These are phyloP conservation scores for Parotocinclus haroldoi DNA, from an alignment of 2,797 vertebrate species.

Conservation along the genomic window DNA sequence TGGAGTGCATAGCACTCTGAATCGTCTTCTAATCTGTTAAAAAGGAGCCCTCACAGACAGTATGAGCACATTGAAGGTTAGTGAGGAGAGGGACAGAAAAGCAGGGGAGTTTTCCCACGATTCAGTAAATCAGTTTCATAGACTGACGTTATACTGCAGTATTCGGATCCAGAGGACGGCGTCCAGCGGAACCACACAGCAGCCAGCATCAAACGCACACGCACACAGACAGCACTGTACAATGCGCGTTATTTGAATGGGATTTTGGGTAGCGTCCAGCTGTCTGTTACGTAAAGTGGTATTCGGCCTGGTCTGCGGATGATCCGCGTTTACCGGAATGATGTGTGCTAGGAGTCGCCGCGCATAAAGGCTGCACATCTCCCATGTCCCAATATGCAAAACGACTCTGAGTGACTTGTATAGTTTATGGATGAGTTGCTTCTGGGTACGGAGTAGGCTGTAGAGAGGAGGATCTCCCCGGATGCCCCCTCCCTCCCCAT, in stretches of 20 bases:
- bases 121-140: slow-evolving; percentile 3
- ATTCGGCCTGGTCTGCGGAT: background rate
- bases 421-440: too few relatives aligned
- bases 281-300: too few relatives aligned
- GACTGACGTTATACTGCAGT: slow-evolving; percentile 73
- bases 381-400: background rate
- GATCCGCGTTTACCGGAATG: slow-evolving; percentile 21
- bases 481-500: slow-evolving; percentile 1
- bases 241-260: too few relatives aligned
- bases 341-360: slow-evolving; percentile 1
- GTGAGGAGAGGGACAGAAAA: background rate
- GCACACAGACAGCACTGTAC: too few relatives aligned
- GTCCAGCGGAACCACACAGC: slow-evolving; percentile 38
- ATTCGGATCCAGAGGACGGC: slow-evolving; percentile 69
- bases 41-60: background rate
- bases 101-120: background rate
- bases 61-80: background rate
- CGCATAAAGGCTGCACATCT: background rate
- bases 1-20: slow-evolving; percentile 28
- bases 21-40: slow-evolving; percentile 17
- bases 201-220: slow-evolving; percentile 1
- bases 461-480: slow-evolving; percentile 10
- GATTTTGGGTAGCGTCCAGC: too few relatives aligned
- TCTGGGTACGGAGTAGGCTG: too few relatives aligned
- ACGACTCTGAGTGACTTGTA: background rate